A percentile compares a stretch with the other conserved stretches of the same genome.
Conservation (phyloP, 1,140 invertebrate genomes). For the Aphelinus certus region DNA sequence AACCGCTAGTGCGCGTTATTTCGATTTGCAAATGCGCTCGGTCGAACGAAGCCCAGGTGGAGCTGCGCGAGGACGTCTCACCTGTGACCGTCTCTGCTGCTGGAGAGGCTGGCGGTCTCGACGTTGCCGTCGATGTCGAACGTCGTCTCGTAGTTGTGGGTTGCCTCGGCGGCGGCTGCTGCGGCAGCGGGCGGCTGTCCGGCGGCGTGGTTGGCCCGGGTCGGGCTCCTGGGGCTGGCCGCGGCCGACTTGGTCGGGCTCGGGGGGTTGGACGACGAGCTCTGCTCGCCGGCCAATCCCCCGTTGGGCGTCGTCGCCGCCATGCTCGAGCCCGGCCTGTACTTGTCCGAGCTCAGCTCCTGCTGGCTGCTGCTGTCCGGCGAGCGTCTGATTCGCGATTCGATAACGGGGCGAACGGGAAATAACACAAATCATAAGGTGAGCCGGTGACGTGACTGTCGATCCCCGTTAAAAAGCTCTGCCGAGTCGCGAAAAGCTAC, state of each 20-base stretch:
- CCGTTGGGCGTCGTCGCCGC: conserved; percentile 59
- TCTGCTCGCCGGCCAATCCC: conserved; percentile 31
- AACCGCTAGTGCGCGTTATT: neutral
- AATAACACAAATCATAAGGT: no score
- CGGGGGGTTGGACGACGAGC: conserved; percentile 49
- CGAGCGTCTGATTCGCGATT: conserved; percentile 55
- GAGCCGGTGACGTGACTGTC: no score
- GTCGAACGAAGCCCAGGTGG: no score
- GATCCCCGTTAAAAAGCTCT: no score
- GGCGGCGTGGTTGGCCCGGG: conserved; percentile 50
- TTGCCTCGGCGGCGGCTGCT: conserved; percentile 40
- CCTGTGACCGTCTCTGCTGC: conserved; percentile 76
- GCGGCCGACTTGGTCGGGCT: conserved; percentile 60
- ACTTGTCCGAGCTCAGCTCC: conserved; percentile 60
- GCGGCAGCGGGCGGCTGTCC: neutral
- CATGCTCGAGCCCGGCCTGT: conserved; percentile 57
- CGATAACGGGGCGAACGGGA: no score
- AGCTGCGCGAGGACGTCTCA: conserved; percentile 49
- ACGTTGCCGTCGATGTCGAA: conserved; percentile 87
- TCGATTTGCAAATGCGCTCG: no score
- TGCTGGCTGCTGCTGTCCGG: conserved; percentile 60
- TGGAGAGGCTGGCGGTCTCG: conserved; percentile 73
- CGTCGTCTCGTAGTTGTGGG: conserved; percentile 83
- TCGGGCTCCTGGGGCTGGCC: conserved; percentile 56
- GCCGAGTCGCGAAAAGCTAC: no score